Conservation (phyloP, 2,113 vertebrate genomes). For the Nymphicus hollandicus region DNA sequence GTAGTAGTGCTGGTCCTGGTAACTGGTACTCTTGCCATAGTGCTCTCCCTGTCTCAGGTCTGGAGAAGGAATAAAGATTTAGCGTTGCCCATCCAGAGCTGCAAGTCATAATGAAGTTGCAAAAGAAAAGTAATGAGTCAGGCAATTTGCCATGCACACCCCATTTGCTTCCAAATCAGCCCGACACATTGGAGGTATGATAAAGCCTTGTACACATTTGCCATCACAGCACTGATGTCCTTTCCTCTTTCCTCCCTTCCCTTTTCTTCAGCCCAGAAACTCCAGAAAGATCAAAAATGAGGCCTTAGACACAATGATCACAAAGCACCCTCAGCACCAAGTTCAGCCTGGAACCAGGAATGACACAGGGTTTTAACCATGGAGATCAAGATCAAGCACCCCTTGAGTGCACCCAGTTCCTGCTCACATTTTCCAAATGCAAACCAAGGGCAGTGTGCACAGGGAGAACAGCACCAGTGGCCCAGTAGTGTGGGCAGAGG, state of each 20-base stretch:
- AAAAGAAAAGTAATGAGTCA: neutral
- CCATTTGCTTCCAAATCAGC: neutral
- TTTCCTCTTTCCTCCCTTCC: neutral
- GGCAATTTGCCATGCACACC: neutral
- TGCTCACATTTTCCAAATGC: neutral
- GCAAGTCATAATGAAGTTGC: neutral
- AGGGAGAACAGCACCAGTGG: accelerated
- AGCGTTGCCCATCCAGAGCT: neutral
- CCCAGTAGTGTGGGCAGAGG: neutral
- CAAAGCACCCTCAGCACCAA: neutral
- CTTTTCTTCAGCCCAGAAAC: neutral
- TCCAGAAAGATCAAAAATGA: neutral
- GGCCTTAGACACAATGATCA: neutral
- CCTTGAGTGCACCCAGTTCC: neutral
- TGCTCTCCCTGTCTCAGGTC: slow-evolving; percentile 50
- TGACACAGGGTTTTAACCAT: neutral
- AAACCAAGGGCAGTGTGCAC: neutral
- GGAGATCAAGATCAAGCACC: neutral
- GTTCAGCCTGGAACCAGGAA: neutral
- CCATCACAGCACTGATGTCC: neutral
- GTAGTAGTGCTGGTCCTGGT: slow-evolving; percentile 47
- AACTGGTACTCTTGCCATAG: neutral
- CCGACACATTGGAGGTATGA: neutral
- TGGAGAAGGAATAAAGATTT: slow-evolving; percentile 38
- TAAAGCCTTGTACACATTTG: neutral